Evolutionary conservation across 2,797 vertebrate species (phyloP), one percentile per base, ranked within the genome.

Genomic region (Cuniculus paca): DNA sequence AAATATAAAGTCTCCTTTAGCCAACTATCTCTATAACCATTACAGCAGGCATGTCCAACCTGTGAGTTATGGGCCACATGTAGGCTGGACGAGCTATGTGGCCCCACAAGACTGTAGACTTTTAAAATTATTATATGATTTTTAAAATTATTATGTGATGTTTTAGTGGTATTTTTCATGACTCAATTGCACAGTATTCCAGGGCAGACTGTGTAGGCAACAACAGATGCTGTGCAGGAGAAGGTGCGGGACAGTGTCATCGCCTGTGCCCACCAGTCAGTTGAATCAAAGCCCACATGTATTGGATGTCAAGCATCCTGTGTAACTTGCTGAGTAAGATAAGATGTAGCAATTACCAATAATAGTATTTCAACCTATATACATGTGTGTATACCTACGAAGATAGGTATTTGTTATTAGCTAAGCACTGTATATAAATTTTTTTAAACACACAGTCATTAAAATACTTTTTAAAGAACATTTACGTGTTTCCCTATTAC

Each of bases 381-480:
- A 20, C 28, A 11, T 31, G 3, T 31, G 16, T 72, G 70, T 74
- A 45, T 50, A 17, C 28, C 45, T 50, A 45, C 19, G 45, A 77
- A 50, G 1, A 42, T 8, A 31, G 45, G 14, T 77, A 24, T 77
- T 48, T 7, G 3, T 77, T 50, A 50, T 77, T 50, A 34, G 31
- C 45, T 50, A 77, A 48, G 45, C 19, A 50, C 31, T 50, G 19
- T 54, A 54, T 6, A 17, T 54, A 54, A 54, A 6, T 54, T 54
- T 54, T 54, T 5, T 54, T 54, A 54, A 54, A 54, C 54, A 54
- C 54, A 54, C 19, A 87, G 50, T 60, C 58, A 80, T 36, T 86
- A 90, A 90, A 81, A 88, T 75, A 48, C 28, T 77, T 95, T 80
- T 78, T 52, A 81, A 78, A 75, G 63, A 90, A 81, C 20, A 89